These are phyloP conservation scores for Bergia puertoricense DNA, from an alignment of 92 coral and sea anemone genomes.

Conservation along the genomic window DNA sequence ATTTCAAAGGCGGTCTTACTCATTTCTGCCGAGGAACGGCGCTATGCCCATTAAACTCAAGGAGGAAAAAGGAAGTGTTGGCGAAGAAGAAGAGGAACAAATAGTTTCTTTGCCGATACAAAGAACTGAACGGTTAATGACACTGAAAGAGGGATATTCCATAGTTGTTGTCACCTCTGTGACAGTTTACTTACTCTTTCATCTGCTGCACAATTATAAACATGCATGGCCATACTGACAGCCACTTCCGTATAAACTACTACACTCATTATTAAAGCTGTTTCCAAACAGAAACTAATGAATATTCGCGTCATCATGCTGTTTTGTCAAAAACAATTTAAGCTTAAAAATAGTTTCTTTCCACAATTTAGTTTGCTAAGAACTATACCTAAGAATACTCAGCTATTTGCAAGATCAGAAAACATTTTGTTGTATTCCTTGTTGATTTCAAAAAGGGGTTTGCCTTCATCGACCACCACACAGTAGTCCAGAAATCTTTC, in stretches of 20 bases:
- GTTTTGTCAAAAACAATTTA: neutral
- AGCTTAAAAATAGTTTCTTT: too few species aligned
- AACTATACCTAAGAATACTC: too few species aligned
- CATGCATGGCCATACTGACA: too few species aligned
- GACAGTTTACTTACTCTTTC: conserved; percentile 21
- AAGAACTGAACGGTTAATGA: conserved; percentile 1
- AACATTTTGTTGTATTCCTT: too few species aligned
- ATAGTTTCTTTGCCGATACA: neutral
- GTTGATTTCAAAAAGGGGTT: too few species aligned
- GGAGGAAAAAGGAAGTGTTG: conserved; percentile 14
- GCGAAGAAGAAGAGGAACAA: conserved; percentile 26
- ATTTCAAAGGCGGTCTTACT: neutral
- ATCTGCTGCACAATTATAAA: neutral
- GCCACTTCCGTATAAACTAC: too few species aligned
- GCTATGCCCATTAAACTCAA: conserved; percentile 1
- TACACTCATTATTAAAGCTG: too few species aligned
- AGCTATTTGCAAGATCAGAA: too few species aligned
- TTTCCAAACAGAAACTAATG: neutral
- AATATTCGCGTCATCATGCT: too few species aligned
- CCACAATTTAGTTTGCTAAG: too few species aligned
- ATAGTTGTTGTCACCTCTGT: conserved; percentile 6
- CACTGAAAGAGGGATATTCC: conserved; percentile 11
- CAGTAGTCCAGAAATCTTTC: too few species aligned
- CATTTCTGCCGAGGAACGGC: conserved; percentile 17
- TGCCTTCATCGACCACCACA: too few species aligned